Base-by-base conservation (phyloP, 2,113 vertebrate species). In the Sapayoa aenigma region DNA sequence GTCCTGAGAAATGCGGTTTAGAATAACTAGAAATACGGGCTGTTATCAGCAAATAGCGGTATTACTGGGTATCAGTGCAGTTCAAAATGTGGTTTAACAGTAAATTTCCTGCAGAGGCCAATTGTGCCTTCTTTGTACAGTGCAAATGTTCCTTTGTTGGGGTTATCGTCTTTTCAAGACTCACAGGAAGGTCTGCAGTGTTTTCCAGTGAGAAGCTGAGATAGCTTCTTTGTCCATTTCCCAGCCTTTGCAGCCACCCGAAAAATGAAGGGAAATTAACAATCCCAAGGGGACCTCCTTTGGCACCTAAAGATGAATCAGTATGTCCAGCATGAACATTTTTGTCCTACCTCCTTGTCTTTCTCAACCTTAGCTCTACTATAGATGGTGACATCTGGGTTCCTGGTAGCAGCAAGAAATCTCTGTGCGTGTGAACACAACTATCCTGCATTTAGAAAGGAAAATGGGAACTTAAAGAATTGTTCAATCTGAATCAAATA, bases 121-220 rank as follows among this genome's bases (percentile, higher is more conserved):
- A 6, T 44, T 12, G 14, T 2, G 4, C 59, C 28, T 91, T 68
- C 22, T 39, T 5, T 31, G 4, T 76, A 19, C n/a, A 44, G 33
- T 47, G 31, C 50, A 67, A 91, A 56, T 75, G 65, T 56, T 87
- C 7, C n/a, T 83, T 60, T 72, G 9, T n/a, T 59, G 6, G 31
- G 15, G 5, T 42, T 73, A 19, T 44, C 50, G 30, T 49, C 49
- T 66, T 65, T 80, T 71, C 44, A 46, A 42, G 46, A 35, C 21
- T 69, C 15, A 35, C 18, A 23, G 20, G 66, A 78, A 67, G n/a
- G 11, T 60, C 69, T 90, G 1, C 3, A 14, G 3, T 53, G 9
- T 82, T 80, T 76, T 86, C 44, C 20, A 47, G 0, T 0, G 4
- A 65, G 23, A 21, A 0, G 0, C 35, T 65, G 62, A 66, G 28